phyloP scores from a whole-genome alignment of 1,140 invertebrate genomes.

The Musca vetustissima region DNA sequence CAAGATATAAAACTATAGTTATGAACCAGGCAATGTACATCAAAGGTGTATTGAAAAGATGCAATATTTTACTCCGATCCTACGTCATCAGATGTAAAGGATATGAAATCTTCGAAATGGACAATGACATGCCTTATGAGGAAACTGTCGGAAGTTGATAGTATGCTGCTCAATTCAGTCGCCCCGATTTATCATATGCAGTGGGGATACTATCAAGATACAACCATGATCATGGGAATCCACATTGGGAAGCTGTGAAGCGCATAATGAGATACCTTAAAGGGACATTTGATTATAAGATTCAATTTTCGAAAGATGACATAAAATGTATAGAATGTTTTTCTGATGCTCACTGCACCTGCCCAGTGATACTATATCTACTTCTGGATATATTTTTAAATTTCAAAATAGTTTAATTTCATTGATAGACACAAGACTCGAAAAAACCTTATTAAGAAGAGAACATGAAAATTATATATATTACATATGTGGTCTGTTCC shows the following conservation, averaged over 20 bases:
- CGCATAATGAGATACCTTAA: conserved; percentile 51
- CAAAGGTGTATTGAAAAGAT: conserved; percentile 29
- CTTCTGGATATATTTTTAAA: conserved; percentile 45
- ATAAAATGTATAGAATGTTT: conserved; percentile 19
- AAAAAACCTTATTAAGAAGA: no score
- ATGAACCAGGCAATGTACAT: conserved; percentile 36
- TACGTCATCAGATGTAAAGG: conserved; percentile 34
- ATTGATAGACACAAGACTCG: conserved; percentile 43
- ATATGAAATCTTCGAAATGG: conserved; percentile 28
- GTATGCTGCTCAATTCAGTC: conserved; percentile 44
- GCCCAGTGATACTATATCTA: conserved; percentile 37
- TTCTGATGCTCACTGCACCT: conserved; percentile 32
- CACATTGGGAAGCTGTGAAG: conserved; percentile 46
- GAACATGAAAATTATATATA: no score
- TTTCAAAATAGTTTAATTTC: conserved; percentile 33
- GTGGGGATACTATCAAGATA: conserved; percentile 39
- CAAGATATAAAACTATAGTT: neutral
- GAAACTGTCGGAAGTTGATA: conserved; percentile 45
- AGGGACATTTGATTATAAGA: conserved; percentile 33
- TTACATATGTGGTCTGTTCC: no score
- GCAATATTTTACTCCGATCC: conserved; percentile 35
- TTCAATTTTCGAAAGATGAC: conserved; percentile 5
- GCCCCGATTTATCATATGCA: conserved; percentile 54
- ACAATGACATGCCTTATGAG: conserved; percentile 28
- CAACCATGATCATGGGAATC: conserved; percentile 31